A percentile compares a stretch with the other conserved stretches of the same genome.
phyloP scores from a whole-genome alignment of 2,113 vertebrate genomes.

The Alligator sinensis region DNA sequence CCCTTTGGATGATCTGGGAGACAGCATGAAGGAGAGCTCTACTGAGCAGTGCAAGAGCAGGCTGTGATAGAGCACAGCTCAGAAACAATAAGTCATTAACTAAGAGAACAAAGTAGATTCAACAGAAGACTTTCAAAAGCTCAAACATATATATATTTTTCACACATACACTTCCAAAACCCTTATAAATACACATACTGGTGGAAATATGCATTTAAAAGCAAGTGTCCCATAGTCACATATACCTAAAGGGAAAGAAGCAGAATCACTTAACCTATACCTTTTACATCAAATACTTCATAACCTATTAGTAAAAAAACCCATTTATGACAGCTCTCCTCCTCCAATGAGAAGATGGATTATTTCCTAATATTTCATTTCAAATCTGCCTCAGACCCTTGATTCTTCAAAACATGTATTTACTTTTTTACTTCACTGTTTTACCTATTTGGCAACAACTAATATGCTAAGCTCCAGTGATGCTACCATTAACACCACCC shows the following conservation, averaged over 20 bases:
- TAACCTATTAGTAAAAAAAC: not conserved
- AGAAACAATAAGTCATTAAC: not conserved
- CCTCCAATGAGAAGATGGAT: not conserved
- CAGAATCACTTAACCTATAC: not conserved
- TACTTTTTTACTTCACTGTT: not conserved
- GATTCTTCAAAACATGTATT: not conserved
- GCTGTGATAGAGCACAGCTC: not conserved
- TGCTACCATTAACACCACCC: not conserved
- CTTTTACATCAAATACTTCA: not conserved
- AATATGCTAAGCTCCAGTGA: rapidly evolving
- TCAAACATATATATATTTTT: not conserved
- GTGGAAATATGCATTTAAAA: not conserved
- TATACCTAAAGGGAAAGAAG: not conserved
- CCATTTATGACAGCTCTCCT: not conserved
- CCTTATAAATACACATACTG: not conserved
- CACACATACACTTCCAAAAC: not conserved
- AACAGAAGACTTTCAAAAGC: not conserved
- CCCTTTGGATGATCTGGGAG: not conserved
- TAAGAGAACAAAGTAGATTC: rapidly evolving
- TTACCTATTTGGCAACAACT: not conserved
- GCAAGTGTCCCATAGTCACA: not conserved
- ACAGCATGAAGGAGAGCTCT: not conserved
- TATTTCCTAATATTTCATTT: not conserved
- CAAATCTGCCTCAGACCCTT: not conserved
- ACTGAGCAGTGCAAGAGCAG: rapidly evolving